Conservation (phyloP, 1,140 invertebrate genomes). For the Antheraea mylitta region DNA sequence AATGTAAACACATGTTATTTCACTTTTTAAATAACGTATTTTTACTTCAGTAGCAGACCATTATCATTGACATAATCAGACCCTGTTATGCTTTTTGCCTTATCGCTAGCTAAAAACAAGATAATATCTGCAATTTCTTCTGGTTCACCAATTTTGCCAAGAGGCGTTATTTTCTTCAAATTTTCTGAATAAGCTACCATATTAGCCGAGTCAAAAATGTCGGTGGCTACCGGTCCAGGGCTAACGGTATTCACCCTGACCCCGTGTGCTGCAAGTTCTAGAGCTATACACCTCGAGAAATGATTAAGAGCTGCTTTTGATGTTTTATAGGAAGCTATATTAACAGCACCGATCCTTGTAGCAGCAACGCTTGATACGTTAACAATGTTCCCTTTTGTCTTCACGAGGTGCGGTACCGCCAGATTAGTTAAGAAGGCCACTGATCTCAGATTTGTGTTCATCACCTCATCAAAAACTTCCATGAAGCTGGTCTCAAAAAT, state of each 20-base stretch:
- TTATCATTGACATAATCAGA: conserved; percentile 20
- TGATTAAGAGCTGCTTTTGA: conserved; percentile 88
- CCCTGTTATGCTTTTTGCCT: too few species aligned
- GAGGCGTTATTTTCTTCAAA: background rate
- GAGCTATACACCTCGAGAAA: conserved; percentile 82
- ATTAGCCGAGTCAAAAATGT: conserved; percentile 76
- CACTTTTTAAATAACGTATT: background rate
- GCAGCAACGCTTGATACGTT: conserved; percentile 85
- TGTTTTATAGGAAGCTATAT: conserved; percentile 82
- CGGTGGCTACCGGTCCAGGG: conserved; percentile 82
- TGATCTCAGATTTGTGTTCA: conserved; percentile 10
- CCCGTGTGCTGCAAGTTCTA: conserved; percentile 82
- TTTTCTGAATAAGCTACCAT: background rate
- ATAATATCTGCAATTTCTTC: conserved; percentile 86
- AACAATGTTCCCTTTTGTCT: conserved; percentile 82
- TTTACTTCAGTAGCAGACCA: conserved; percentile 10
- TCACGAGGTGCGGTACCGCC: conserved; percentile 12
- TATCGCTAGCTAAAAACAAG: conserved; percentile 80
- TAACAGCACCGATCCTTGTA: conserved; percentile 24
- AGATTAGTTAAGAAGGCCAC: background rate
- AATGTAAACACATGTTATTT: too few species aligned
- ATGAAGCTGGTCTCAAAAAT: background rate
- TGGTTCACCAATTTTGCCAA: conserved; percentile 15
- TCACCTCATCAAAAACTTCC: conserved; percentile 1
- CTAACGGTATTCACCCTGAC: conserved; percentile 86